A percentile compares a stretch with the other conserved stretches of the same genome.
phyloP scores from a whole-genome alignment of 2,797 vertebrate genomes.

The Peromyscus aztecus region DNA sequence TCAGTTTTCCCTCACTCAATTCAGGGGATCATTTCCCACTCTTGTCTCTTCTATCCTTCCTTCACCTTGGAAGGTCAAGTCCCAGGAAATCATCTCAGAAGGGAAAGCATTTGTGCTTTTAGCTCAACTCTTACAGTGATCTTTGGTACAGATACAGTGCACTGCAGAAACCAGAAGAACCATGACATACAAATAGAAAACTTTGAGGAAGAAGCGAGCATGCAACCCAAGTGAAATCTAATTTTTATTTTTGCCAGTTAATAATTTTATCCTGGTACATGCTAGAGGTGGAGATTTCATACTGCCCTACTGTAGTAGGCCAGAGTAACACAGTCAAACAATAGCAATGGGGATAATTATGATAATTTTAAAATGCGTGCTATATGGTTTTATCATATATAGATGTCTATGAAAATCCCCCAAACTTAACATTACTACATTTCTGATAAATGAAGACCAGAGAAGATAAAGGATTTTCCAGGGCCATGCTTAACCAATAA shows the following conservation, averaged over 20 bases:
- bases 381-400: neutral
- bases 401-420: neutral
- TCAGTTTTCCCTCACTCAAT: neutral
- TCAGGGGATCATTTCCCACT: slow-evolving; percentile 7
- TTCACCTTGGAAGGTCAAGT: slow-evolving; percentile 10
- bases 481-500: neutral
- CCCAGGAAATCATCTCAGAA: slow-evolving; percentile 33
- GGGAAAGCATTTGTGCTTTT: neutral
- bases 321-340: neutral
- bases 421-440: slow-evolving; percentile 5
- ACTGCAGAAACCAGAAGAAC: slow-evolving; percentile 32
- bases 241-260: neutral
- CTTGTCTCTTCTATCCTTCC: neutral
- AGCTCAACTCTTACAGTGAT: neutral
- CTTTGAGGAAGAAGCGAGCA: slow-evolving; percentile 10
- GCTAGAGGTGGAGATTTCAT: neutral
- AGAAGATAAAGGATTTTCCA: neutral
- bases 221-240: neutral
- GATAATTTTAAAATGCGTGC: neutral
- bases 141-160: slow-evolving; percentile 27
- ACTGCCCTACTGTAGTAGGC: neutral
- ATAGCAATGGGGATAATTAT: neutral
- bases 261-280: slow-evolving; percentile 10
- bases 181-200: neutral
- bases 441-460: neutral